Conservation (phyloP, 1,140 invertebrate species). For the Drosophila orosa region DNA sequence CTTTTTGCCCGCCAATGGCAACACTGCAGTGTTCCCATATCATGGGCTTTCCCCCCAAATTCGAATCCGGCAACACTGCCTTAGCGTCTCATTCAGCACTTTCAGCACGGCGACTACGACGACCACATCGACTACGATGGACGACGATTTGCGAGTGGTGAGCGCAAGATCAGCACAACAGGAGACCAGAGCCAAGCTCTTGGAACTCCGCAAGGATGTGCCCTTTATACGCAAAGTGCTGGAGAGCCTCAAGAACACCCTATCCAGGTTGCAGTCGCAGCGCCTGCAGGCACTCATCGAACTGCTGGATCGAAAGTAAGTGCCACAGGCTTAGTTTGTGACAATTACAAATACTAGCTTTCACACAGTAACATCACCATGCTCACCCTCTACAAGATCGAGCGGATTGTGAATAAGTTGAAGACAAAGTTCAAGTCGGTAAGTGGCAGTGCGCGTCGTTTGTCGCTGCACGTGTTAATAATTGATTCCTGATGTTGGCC, state of each 20-base stretch:
- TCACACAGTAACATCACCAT: conserved; percentile 10
- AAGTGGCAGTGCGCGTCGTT: conserved; percentile 1
- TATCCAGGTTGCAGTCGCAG: conserved; percentile 27
- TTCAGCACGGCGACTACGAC: too few relatives aligned
- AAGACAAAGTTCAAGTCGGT: conserved; percentile 48
- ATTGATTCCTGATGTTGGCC: not conserved
- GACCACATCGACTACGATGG: conserved; percentile 20
- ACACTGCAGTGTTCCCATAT: too few relatives aligned
- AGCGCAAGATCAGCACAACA: not conserved
- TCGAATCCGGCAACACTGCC: too few relatives aligned
- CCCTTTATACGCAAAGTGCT: conserved; percentile 48
- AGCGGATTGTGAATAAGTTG: conserved; percentile 40
- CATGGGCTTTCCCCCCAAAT: too few relatives aligned
- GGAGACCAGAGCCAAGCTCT: conserved; percentile 15
- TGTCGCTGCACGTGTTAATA: not conserved
- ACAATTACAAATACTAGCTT: not conserved
- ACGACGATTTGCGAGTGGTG: not conserved
- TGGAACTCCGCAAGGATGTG: conserved; percentile 25
- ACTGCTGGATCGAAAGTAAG: conserved; percentile 54
- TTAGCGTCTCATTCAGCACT: too few relatives aligned
- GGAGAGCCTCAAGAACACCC: not conserved
- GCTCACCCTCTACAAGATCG: conserved; percentile 36
- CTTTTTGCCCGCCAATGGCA: too few relatives aligned
- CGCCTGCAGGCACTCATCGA: conserved; percentile 31
- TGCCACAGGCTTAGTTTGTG: not conserved